Evolutionary conservation across 2,888 invertebrate genomes (phyloP), one percentile per base, ranked within the genome.

Genomic region (Drosophila antonietae): DNA sequence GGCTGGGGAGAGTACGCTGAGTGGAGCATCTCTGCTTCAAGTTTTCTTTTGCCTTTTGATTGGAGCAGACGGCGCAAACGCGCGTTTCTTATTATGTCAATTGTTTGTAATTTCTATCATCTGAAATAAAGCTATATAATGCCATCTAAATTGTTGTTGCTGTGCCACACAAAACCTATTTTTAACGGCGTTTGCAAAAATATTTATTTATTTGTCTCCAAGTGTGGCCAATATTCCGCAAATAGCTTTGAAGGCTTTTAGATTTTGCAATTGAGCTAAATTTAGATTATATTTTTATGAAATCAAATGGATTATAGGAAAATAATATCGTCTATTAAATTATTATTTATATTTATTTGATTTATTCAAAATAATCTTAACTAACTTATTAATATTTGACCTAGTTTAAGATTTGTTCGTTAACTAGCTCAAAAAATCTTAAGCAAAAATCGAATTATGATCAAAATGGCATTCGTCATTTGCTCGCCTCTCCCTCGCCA

Each of bases 51-150:
- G 58, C 44, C 61, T 67, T 75, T 62, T 67, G 69, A 78, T 73
- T 68, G 66, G 57, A 64, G 49, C 58, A 69, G 52, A 71, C 65
- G 56, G 62, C 64, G 12, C 64, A 65, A 53, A 57, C 23, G 62
- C 59, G 63, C 73, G 66, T 68, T 86, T 75, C 67, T 75, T 76
- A 73, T 83, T 83, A 84, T 76, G 71, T 65, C 83, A 86, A 88
- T 86, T 86, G 78, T 83, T 80, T 72, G 74, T 75, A 71, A 76
- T 81, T 75, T 85, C 60, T 35, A 51, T 49, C 46, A 58, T 55
- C 73, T 63, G 28, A 51, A 37, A 47, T 39, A 68, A 68, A 61
- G 62, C 7, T 46, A 1, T 44, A 14, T 20, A 44, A 44, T 10
- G 2, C 33, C 9, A 59, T 62, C 43, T 20, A 8, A 14, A 4